Evolutionary conservation across 1,140 invertebrate genomes (phyloP), one percentile per base, ranked within the genome.

Genomic region (Leptinotarsa texana): DNA sequence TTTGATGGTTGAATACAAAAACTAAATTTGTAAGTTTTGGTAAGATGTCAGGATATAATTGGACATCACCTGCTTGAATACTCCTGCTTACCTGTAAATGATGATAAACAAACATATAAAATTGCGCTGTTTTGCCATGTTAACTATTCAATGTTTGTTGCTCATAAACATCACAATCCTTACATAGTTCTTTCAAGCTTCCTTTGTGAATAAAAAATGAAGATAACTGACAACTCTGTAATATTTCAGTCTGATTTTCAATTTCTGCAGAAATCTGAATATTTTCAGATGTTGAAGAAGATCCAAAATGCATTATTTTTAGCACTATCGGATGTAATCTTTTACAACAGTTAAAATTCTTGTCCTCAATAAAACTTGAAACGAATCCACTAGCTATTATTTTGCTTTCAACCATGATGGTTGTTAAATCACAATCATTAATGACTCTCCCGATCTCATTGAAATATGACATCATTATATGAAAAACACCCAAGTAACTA

Each of bases 401-500:
- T 69, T 82, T 79, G 67, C 79, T 81, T 21, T 88, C 79, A 42
- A 85, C 81, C 79, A 87, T 81, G 0, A 88, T 77, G 62, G 84
- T 79, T 1, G 83, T 75, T 77, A 87, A 78, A 15, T 86, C 87
- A 81, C 84, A 85, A 57, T 85, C 81, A 63, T 77, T 72, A 27
- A 88, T 87, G 61, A 86, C 76, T 81, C 87, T 86, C 22, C 86
- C 87, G 22, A 88, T 27, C 2, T 84, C 85, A 81, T 86, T 87
- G 74, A 88, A 88, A 77, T 81, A 88, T 17, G 87, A 80, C 82
- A 88, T 81, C 82, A 84, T 83, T 13, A 87, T 83, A 75, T 88
- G 87, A 75, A 88, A 88, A 3, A 83, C 65, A 49, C 86, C 87
- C 13, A 87, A 74, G 76, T 87, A 83, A 49, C 88, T 86, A 76